phyloP scores from a whole-genome alignment of 2,797 vertebrate species.

The Gymnoscopelus braueri region DNA sequence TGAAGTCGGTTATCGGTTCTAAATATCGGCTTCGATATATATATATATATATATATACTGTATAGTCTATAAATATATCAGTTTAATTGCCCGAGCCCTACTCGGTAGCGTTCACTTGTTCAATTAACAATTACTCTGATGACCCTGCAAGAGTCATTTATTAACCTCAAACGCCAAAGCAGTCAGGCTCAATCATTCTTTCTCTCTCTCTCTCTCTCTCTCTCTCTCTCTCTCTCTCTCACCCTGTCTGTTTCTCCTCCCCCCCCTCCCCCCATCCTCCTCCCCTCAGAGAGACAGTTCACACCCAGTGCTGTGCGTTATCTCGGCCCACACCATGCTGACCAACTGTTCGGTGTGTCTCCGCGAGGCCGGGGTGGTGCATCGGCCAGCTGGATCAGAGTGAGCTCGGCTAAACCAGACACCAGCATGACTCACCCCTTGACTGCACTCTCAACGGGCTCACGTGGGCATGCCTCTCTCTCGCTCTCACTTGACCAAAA shows the following conservation, averaged over 20 bases:
- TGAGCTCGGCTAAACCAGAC: constrained; percentile 66
- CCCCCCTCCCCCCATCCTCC: not conserved
- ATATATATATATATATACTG: too few relatives aligned
- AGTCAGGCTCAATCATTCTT: not conserved
- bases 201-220: not conserved
- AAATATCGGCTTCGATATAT: too few relatives aligned
- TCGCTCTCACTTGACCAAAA: too few relatives aligned
- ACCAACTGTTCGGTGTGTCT: constrained; percentile 68
- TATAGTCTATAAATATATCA: too few relatives aligned
- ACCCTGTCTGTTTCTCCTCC: not conserved
- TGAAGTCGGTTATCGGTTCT: too few relatives aligned
- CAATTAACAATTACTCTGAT: too few relatives aligned
- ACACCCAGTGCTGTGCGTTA: constrained; percentile 62
- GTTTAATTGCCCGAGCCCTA: too few relatives aligned
- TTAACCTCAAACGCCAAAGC: too few relatives aligned
- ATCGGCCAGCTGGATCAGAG: constrained; percentile 61
- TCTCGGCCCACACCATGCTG: constrained; percentile 67
- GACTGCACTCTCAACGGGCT: not conserved
- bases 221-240: not conserved
- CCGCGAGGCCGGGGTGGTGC: not conserved
- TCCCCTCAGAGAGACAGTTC: constrained; percentile 38
- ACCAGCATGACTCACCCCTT: constrained; percentile 63
- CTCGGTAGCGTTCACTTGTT: too few relatives aligned
- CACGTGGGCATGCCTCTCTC: too few relatives aligned
- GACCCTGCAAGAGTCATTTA: too few relatives aligned